Base-by-base conservation (phyloP, 2,113 vertebrate genomes). In the Dissostichus mawsoni region DNA sequence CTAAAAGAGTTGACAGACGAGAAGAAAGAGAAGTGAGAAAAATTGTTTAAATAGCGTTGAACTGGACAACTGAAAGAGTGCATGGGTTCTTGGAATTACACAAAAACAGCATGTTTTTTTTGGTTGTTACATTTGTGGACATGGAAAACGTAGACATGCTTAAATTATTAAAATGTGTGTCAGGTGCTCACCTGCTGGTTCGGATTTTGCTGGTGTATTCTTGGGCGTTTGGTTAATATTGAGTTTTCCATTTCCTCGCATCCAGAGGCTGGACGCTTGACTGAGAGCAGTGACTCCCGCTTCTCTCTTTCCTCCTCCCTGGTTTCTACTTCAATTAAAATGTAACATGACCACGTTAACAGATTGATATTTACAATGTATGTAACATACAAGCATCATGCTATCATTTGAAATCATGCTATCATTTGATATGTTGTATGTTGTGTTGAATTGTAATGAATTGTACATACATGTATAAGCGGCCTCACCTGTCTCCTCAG, bases 201-300 rank as follows among this genome's bases (percentile, higher is more conserved):
- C 91, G 95, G 96, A 89, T 94, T 93, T 92, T 97, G 96, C 91
- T 98, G 97, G 11, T 96, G 94, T 86, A 94, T 94, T 94, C 96
- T 97, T 8, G 96, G 95, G 87, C 96, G 95, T 92, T 98, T 99
- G 45, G 95, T 95, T 92, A 95, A 91, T 71, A 95, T 91, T 67
- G 95, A 90, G 0, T 94, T 95, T 81, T 97, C 96, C 0, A 93
- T 94, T 86, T 96, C 96, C 66, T 89, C 92, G 56, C 95, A 93
- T 92, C 78, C 81, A 79, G 96, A 95, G 0, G 95, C 90, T 62
- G 95, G 88, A 76, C 96, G 95, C 85, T 97, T 99, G 45, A 95
- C 95, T 80, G 96, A 83, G 47, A 94, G 88, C 10, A 94, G 87
- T 63, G 92, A 90, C 62, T 97, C 97, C n/a, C 93, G 94, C 89